These are phyloP conservation scores for Axis porcinus DNA, from an alignment of 2,113 vertebrate genomes.

Conservation along the genomic window DNA sequence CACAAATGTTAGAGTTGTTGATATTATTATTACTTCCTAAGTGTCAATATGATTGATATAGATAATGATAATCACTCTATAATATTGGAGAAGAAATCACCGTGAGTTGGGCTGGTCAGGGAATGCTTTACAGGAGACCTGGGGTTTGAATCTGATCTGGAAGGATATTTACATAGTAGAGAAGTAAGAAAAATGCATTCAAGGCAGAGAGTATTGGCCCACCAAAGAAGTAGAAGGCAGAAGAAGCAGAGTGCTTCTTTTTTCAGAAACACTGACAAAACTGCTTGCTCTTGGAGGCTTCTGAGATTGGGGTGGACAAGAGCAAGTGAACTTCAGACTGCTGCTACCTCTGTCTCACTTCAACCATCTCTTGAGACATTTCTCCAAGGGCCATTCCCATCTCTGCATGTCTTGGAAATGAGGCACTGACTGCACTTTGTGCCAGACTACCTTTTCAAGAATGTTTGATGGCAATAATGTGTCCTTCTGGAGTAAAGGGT, in stretches of 20 bases:
- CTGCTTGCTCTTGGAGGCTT: neutral
- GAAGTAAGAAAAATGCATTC: neutral
- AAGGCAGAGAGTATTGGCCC: neutral
- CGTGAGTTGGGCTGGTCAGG: neutral
- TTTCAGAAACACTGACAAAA: neutral
- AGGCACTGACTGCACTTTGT: neutral
- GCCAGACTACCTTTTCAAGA: neutral
- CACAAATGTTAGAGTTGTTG: neutral
- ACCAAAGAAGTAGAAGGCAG: neutral
- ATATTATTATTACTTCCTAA: neutral
- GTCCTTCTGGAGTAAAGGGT: neutral
- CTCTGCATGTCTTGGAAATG: neutral
- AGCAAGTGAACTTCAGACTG: neutral
- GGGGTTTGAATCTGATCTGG: neutral
- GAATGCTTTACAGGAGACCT: neutral
- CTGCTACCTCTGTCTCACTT: neutral
- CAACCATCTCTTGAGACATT: neutral
- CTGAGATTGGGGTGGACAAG: neutral
- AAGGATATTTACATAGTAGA: neutral
- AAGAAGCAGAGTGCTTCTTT: neutral
- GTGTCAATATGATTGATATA: neutral
- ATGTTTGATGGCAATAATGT: neutral
- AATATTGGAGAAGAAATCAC: neutral
- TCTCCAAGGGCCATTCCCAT: neutral
- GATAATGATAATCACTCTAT: neutral